These are phyloP conservation scores for Crypturellus tataupa DNA, from an alignment of 2,797 vertebrate species.

Conservation along the genomic window DNA sequence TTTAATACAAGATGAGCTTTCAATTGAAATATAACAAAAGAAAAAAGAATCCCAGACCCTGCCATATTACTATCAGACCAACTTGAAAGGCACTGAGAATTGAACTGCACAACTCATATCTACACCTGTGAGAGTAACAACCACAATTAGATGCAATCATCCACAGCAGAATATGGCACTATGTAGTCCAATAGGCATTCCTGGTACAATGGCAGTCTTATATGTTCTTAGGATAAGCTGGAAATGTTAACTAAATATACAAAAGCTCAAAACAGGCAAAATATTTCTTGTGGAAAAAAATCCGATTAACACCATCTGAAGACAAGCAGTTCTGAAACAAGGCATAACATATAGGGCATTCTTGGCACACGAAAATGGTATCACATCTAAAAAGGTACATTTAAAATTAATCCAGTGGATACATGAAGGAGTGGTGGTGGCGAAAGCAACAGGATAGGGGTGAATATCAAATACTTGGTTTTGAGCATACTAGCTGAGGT, in stretches of 20 bases:
- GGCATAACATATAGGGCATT: not conserved
- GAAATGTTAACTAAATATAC: conserved; percentile 49
- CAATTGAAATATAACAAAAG: not conserved
- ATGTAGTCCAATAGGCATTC: conserved; percentile 37
- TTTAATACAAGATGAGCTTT: not conserved
- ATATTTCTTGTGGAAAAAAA: not conserved
- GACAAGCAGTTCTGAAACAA: conserved; percentile 29
- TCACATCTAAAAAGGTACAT: not conserved
- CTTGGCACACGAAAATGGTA: conserved; percentile 48
- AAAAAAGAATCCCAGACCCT: not conserved
- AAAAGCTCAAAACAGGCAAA: not conserved
- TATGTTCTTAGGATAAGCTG: conserved; percentile 28
- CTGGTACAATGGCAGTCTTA: not conserved
- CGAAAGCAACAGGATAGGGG: conserved; percentile 3
- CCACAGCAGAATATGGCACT: conserved; percentile 30
- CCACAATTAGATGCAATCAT: not conserved
- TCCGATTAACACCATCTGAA: not conserved
- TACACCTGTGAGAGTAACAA: not conserved
- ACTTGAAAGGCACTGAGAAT: conserved; percentile 53
- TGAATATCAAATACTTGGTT: not conserved
- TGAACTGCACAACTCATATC: conserved; percentile 37
- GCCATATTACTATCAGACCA: conserved; percentile 14
- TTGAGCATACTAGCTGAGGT: conserved; percentile 29
- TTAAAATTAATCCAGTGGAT: conserved; percentile 58
- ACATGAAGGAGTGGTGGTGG: conserved; percentile 12